Percentiles rank a stretch among this genome's conserved stretches.
These are phyloP conservation scores for Leptura quadrifasciata DNA, from an alignment of 2,888 invertebrate species.

Conservation along the genomic window DNA sequence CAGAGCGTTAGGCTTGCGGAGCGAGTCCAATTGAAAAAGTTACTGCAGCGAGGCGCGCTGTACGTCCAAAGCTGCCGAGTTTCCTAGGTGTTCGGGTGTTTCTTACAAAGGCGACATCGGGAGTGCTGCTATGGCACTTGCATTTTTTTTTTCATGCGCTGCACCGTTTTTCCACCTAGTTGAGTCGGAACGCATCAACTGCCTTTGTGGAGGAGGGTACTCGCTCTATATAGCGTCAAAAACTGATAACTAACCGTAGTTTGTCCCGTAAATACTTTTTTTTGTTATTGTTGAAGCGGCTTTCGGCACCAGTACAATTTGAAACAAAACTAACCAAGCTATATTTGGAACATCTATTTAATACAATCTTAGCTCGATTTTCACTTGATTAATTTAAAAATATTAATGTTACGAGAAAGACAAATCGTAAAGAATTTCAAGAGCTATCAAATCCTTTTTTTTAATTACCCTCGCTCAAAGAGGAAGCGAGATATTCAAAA, in stretches of 20 bases:
- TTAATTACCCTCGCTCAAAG: too few relatives aligned
- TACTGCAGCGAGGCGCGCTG: background rate
- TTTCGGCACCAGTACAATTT: too few relatives aligned
- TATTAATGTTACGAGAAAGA: too few relatives aligned
- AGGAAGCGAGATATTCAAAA: too few relatives aligned
- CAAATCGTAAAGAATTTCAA: too few relatives aligned
- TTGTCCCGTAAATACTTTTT: background rate
- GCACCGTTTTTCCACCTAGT: constrained; percentile 23
- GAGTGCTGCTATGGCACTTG: constrained; percentile 48
- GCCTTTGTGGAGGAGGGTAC: background rate
- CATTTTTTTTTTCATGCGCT: constrained; percentile 12
- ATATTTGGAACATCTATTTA: too few relatives aligned
- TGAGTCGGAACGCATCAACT: constrained; percentile 5
- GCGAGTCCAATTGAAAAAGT: background rate
- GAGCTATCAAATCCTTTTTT: too few relatives aligned
- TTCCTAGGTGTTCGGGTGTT: constrained; percentile 14
- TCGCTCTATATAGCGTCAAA: background rate
- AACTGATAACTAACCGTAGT: background rate
- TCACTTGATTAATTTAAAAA: too few relatives aligned
- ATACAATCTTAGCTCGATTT: too few relatives aligned
- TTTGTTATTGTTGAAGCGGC: background rate
- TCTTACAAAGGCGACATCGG: constrained; percentile 74
- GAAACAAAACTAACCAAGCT: too few relatives aligned
- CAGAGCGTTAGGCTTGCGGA: background rate
- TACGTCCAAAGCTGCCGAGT: constrained; percentile 12